Evolutionary conservation across 2,113 vertebrate genomes (phyloP), one percentile per base, ranked within the genome.

Genomic region (Chaetops frenatus): DNA sequence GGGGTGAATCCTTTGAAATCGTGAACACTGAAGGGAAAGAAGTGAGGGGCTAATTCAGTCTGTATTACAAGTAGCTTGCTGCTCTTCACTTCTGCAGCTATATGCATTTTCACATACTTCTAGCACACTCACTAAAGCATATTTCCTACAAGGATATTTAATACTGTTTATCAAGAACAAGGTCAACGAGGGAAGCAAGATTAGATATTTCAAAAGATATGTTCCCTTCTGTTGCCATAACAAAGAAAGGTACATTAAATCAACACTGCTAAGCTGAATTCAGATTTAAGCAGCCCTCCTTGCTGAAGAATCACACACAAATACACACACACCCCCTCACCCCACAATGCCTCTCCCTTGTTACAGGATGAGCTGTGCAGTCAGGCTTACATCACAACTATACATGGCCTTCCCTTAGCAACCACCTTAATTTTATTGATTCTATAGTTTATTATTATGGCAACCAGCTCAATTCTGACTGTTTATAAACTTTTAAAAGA

Each of bases 391-490:
- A 42, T 45, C 91, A 92, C 18, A 5, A 42, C 18, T 56, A 54
- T 82, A 81, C 20, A 3, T 14, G 35, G 65, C 81, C 44, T 94
- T 96, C 92, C 89, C 97, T 95, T 97, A 97, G 96, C 95, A 97
- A 97, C 94, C 44, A 22, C 8, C 36, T 69, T 56, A 40, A 57
- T 74, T 66, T 82, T 42, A 90, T 83, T 60, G 77, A 86, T 93
- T 93, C 27, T n/a, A 84, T 76, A 88, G 64, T 33, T 85, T 29
- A 50, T 81, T 90, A 94, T 97, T 96, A 95, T 64, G 83, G 89
- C 86, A 94, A 96, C 84, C 78, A 95, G 79, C 88, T 70, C 72
- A 38, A 44, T 78, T 90, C 69, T 88, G 42, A 87, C 62, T 56
- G 71, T 42, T 93, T 65, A 25, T 65, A 92, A 96, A 87, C 90